Conservation (phyloP, 2,113 vertebrate genomes). For the Ophthalmolycus amberensis region DNA sequence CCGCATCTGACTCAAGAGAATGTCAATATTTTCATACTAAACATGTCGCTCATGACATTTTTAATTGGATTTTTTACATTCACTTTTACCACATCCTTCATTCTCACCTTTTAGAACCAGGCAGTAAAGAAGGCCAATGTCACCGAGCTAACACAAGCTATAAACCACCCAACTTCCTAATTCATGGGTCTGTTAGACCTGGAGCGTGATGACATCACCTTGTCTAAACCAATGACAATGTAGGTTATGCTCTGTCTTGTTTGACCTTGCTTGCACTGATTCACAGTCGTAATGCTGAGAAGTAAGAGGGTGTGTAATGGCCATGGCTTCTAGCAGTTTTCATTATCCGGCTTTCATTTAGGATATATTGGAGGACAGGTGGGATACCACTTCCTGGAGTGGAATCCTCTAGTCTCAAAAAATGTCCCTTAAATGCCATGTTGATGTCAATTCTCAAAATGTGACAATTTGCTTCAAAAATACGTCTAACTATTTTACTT, state of each 20-base stretch:
- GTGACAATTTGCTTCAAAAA: neutral
- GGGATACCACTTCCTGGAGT: neutral
- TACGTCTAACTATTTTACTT: neutral
- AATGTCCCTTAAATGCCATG: neutral
- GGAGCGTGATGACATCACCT: constrained; percentile 43
- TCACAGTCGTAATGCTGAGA: constrained; percentile 32
- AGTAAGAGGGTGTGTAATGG: constrained; percentile 37
- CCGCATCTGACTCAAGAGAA: neutral
- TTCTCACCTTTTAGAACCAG: constrained; percentile 65
- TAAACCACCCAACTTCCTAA: constrained; percentile 66
- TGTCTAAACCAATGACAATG: constrained; percentile 33
- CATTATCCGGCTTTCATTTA: constrained; percentile 26
- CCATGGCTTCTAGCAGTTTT: constrained; percentile 17
- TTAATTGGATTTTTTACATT: constrained; percentile 39
- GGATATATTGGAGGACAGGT: neutral
- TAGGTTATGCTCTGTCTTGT: constrained; percentile 29
- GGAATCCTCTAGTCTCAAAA: neutral
- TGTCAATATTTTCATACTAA: constrained; percentile 46
- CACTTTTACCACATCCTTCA: constrained; percentile 60
- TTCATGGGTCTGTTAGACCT: constrained; percentile 37
- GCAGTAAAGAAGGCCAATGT: constrained; percentile 73
- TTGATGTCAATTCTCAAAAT: neutral
- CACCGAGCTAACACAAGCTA: constrained; percentile 59
- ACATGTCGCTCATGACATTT: constrained; percentile 30
- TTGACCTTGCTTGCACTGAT: constrained; percentile 62